phyloP scores from a whole-genome alignment of 2,888 invertebrate species.

The Eugnorisma glareosa region DNA sequence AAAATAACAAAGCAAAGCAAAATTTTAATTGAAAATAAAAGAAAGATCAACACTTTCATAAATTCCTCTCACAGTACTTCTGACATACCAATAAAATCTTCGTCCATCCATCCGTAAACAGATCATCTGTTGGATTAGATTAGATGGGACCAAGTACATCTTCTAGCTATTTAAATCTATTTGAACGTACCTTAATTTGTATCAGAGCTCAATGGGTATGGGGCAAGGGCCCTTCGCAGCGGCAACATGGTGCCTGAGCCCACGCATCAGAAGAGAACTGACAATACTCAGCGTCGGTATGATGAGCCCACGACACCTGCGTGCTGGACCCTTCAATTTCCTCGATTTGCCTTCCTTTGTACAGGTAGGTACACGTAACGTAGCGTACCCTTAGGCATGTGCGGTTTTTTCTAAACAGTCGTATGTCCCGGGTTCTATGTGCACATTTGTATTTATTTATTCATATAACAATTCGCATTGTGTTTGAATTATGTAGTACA shows the following conservation, averaged over 20 bases:
- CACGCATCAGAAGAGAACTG: slow-evolving; percentile 76
- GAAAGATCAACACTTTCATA: too few species aligned
- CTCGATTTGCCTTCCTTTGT: slow-evolving; percentile 82
- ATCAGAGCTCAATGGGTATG: slow-evolving; percentile 76
- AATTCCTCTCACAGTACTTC: too few species aligned
- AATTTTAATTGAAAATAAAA: too few species aligned
- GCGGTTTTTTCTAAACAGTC: not conserved
- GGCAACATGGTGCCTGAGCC: slow-evolving; percentile 80
- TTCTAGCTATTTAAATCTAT: not conserved
- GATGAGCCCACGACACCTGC: slow-evolving; percentile 71
- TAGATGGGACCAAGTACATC: not conserved
- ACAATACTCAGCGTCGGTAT: slow-evolving; percentile 75
- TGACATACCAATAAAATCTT: too few species aligned
- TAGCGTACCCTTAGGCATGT: not conserved
- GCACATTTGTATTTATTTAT: too few species aligned
- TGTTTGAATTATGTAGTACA: too few species aligned
- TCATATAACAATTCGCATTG: too few species aligned
- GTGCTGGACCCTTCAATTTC: slow-evolving; percentile 80
- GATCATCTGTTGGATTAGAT: too few species aligned
- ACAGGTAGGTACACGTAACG: slow-evolving; percentile 69
- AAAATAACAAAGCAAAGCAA: too few species aligned
- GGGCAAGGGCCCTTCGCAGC: slow-evolving; percentile 80
- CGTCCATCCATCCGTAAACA: too few species aligned
- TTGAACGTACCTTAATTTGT: not conserved
- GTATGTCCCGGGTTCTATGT: not conserved